phyloP scores from a whole-genome alignment of 1,140 invertebrate species.

The Paramacrobiotus metropolitanus region DNA sequence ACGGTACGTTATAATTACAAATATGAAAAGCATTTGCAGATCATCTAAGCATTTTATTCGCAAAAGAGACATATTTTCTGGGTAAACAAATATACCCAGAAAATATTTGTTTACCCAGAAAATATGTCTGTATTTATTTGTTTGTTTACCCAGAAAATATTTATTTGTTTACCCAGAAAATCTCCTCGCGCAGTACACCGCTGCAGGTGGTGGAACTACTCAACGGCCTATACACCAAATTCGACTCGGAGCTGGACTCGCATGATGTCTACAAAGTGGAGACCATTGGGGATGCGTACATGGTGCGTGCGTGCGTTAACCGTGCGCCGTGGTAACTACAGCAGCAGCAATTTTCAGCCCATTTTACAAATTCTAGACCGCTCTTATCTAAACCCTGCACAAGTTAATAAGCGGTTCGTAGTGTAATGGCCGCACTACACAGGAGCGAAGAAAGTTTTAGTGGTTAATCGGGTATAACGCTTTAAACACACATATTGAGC shows the following conservation, averaged over 20 bases:
- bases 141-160: neutral
- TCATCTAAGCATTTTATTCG: too few species aligned
- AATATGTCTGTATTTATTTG: slow-evolving; percentile 15
- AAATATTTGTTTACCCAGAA: neutral
- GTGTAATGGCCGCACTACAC: too few species aligned
- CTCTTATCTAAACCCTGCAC: too few species aligned
- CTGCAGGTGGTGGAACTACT: slow-evolving; percentile 32
- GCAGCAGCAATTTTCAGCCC: too few species aligned
- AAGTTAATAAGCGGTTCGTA: too few species aligned
- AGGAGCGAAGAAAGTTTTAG: too few species aligned
- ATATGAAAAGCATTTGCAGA: too few species aligned
- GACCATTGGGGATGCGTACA: slow-evolving; percentile 9
- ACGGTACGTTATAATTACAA: too few species aligned
- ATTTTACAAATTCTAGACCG: too few species aligned
- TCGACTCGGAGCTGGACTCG: slow-evolving; percentile 22
- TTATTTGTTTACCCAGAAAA: slow-evolving; percentile 18
- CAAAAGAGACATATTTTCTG: too few species aligned
- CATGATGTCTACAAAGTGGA: slow-evolving; percentile 25
- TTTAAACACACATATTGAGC: neutral
- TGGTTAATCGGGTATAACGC: too few species aligned
- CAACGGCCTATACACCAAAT: slow-evolving; percentile 24
- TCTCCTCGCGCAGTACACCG: slow-evolving; percentile 22
- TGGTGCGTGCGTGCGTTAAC: neutral
- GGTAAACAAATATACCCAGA: neutral
- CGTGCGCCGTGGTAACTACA: too few species aligned